phyloP scores from a whole-genome alignment of 1,140 invertebrate species.

The Lysiphlebus fabarum region DNA sequence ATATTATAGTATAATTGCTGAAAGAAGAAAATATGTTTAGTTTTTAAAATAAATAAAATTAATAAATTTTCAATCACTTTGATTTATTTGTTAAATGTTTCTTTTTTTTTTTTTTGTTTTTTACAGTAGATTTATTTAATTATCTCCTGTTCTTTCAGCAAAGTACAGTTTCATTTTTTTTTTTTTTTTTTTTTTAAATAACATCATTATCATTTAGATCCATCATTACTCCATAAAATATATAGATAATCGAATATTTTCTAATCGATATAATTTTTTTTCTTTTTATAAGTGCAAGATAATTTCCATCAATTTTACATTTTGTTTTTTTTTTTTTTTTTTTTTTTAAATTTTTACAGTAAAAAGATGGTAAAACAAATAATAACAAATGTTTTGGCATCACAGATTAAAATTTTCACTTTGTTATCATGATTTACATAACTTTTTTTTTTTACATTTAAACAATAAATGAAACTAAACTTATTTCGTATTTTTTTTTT shows the following conservation, averaged over 20 bases:
- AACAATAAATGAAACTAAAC: no score
- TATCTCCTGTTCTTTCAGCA: constrained; percentile 6
- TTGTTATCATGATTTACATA: constrained; percentile 11
- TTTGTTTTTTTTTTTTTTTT: neutral
- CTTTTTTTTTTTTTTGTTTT: constrained; percentile 38
- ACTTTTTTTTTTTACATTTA: no score
- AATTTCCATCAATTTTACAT: neutral
- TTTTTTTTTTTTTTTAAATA: constrained; percentile 38
- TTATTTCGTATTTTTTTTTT: no score
- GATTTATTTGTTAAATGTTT: no score
- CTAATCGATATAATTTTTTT: neutral
- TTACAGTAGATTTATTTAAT: constrained; percentile 8
- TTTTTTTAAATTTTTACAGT: neutral
- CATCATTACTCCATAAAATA: constrained; percentile 45
- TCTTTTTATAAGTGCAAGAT: neutral
- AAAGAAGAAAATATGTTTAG: constrained; percentile 5
- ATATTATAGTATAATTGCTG: constrained; percentile 33
- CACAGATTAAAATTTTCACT: constrained; percentile 48
- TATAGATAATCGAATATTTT: constrained; percentile 24
- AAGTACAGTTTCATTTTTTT: constrained; percentile 21
- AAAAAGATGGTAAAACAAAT: constrained; percentile 33
- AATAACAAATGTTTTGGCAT: constrained; percentile 48
- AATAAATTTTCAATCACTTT: constrained; percentile 17
- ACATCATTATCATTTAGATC: constrained; percentile 32
- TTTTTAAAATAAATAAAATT: constrained; percentile 6